Conservation (phyloP, 2,113 vertebrate genomes). For the Dendropsophus ebraccatus region DNA sequence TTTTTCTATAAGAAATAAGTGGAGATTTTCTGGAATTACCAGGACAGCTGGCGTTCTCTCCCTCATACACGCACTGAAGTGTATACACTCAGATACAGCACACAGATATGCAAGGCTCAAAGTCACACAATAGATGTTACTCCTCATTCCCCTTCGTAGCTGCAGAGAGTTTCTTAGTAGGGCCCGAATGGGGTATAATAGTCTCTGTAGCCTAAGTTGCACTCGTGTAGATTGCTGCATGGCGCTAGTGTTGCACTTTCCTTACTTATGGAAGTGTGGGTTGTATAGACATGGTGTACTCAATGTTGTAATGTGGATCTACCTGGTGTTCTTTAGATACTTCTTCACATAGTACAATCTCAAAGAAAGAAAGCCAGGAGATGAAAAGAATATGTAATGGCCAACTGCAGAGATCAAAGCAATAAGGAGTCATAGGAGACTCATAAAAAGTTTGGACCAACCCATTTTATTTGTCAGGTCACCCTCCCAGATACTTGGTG, state of each 20-base stretch:
- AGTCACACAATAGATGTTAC: no score
- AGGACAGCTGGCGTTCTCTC: neutral
- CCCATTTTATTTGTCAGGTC: neutral
- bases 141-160: no score
- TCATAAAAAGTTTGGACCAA: neutral
- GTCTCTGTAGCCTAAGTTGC: no score
- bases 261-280: no score
- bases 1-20: slow-evolving; percentile 11
- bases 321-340: no score
- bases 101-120: neutral
- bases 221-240: no score
- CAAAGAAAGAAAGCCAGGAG: neutral
- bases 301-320: no score
- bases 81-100: neutral
- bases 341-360: no score
- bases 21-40: slow-evolving; percentile 5
- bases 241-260: no score
- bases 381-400: neutral
- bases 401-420: slow-evolving; percentile 1
- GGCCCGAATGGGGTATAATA: no score
- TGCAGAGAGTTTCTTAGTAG: no score
- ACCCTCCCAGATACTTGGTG: neutral
- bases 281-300: no score
- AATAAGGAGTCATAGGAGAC: neutral
- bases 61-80: neutral